Evolutionary conservation across 2,113 vertebrate genomes (phyloP).

Genomic region (Notothenia coriiceps): DNA sequence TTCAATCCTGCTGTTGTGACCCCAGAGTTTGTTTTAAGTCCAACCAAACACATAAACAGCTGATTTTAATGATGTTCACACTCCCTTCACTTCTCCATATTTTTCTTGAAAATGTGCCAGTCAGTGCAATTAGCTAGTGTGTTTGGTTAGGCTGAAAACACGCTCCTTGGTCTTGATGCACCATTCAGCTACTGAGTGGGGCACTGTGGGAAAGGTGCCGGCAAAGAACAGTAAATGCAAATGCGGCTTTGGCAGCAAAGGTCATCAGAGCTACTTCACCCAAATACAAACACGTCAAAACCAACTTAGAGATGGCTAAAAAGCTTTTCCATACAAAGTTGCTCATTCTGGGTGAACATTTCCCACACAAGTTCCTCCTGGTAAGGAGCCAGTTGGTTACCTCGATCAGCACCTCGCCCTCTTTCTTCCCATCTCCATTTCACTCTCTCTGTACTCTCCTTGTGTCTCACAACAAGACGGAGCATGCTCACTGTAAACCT

Average conservation of each 20-base stretch:
- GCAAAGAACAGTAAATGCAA: constrained; percentile 12
- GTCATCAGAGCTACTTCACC: constrained; percentile 17
- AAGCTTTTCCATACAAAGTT: constrained; percentile 29
- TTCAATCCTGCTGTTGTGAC: constrained; percentile 10
- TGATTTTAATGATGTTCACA: constrained; percentile 21
- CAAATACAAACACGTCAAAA: constrained; percentile 8
- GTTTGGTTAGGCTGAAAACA: constrained; percentile 31
- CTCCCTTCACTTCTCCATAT: background rate
- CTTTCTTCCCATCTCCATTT: constrained; percentile 53
- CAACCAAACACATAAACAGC: constrained; percentile 27
- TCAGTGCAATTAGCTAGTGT: constrained; percentile 26
- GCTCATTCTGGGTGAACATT: constrained; percentile 39
- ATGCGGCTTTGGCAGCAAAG: constrained; percentile 21
- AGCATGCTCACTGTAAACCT: constrained; percentile 86
- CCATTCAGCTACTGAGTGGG: constrained; percentile 26
- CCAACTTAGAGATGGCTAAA: background rate
- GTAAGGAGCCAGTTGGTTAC: constrained; percentile 49
- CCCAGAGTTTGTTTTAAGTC: constrained; percentile 20
- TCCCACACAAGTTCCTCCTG: constrained; percentile 48
- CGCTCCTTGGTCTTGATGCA: constrained; percentile 7
- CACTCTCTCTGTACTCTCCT: constrained; percentile 62
- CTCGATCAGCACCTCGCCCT: constrained; percentile 56
- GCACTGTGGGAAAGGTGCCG: constrained; percentile 20
- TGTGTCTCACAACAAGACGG: constrained; percentile 86
- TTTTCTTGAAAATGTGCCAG: constrained; percentile 36